These are phyloP conservation scores for Falco novaeseelandiae DNA, from an alignment of 2,797 vertebrate genomes.

Conservation along the genomic window DNA sequence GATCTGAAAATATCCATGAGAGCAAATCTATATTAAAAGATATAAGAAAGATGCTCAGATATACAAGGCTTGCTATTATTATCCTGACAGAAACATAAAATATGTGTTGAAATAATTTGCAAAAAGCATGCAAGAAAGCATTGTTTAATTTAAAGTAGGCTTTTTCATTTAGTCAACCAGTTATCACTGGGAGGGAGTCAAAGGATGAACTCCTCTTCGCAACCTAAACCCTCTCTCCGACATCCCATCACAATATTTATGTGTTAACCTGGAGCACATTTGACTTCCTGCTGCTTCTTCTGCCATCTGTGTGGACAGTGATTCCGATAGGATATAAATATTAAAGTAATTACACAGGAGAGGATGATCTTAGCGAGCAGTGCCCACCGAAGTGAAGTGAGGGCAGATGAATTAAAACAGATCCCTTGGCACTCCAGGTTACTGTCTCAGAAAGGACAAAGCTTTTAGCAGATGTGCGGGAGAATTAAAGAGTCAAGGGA, in stretches of 20 bases:
- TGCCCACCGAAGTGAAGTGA: not conserved
- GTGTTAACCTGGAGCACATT: not conserved
- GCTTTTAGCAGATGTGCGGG: not conserved
- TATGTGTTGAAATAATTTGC: not conserved
- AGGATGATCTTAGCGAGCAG: not conserved
- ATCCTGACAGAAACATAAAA: not conserved
- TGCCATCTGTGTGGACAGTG: not conserved
- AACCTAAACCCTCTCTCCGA: not conserved
- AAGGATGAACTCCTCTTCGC: not conserved
- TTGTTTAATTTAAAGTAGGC: not conserved
- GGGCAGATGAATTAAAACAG: not conserved
- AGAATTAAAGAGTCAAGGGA: not conserved
- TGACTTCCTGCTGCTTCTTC: slow-evolving; percentile 19
- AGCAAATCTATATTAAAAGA: not conserved
- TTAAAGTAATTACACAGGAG: not conserved
- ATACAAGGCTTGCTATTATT: not conserved
- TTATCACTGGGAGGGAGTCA: not conserved
- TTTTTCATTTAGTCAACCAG: not conserved
- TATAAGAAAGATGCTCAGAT: not conserved
- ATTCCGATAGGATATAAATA: not conserved
- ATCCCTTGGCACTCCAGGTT: not conserved
- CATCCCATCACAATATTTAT: not conserved
- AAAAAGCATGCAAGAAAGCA: not conserved
- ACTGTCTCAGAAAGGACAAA: not conserved
- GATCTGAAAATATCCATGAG: not conserved